phyloP scores from a whole-genome alignment of 2,888 invertebrate genomes.

The Tetropium fuscum region DNA sequence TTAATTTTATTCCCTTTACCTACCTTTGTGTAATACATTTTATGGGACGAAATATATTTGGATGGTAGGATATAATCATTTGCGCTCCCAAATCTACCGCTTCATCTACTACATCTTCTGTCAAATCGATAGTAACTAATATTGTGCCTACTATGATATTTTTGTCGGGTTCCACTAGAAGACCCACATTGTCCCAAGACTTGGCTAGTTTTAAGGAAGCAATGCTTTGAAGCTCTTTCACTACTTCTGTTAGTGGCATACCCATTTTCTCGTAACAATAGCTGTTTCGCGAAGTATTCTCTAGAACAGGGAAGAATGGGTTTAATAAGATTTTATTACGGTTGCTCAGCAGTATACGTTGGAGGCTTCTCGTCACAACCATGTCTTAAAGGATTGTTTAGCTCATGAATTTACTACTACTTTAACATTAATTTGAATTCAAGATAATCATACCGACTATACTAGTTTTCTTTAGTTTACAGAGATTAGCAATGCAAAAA shows the following conservation, averaged over 20 bases:
- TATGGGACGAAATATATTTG: constrained; percentile 90
- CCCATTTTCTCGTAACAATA: constrained; percentile 24
- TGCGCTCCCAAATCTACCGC: constrained; percentile 77
- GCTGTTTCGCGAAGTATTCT: neutral
- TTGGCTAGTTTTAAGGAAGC: constrained; percentile 81
- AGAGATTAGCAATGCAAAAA: too few relatives aligned
- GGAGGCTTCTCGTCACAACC: too few relatives aligned
- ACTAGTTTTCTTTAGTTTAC: too few relatives aligned
- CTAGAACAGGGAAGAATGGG: neutral
- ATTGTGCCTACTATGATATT: constrained; percentile 72
- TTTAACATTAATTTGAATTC: too few relatives aligned
- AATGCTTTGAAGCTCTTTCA: constrained; percentile 74
- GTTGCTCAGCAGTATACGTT: too few relatives aligned
- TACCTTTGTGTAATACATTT: constrained; percentile 81
- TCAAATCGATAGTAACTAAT: constrained; percentile 92
- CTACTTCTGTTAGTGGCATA: constrained; percentile 32
- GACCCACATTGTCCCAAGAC: constrained; percentile 95
- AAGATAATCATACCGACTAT: too few relatives aligned
- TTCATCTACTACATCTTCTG: constrained; percentile 87
- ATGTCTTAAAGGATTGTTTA: too few relatives aligned
- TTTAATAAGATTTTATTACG: neutral
- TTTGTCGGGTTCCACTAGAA: constrained; percentile 83
- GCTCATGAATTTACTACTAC: too few relatives aligned
- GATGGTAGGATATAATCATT: constrained; percentile 94
- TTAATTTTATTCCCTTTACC: constrained; percentile 34